A percentile compares a stretch with the other conserved stretches of the same genome.
These are phyloP conservation scores for Bellardia bayeri DNA, from an alignment of 2,888 invertebrate genomes.

Conservation along the genomic window DNA sequence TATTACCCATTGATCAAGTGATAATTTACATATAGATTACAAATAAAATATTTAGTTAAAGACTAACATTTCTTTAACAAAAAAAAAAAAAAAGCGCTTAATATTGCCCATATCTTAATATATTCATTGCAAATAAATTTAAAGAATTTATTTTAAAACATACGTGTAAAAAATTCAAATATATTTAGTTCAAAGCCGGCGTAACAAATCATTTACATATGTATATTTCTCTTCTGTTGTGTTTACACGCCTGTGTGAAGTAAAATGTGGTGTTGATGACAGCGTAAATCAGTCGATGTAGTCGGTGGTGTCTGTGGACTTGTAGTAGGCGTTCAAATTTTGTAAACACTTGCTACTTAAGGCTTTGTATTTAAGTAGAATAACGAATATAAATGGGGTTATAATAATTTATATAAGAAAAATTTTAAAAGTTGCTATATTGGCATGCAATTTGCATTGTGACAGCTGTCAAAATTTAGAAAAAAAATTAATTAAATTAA, in stretches of 20 bases:
- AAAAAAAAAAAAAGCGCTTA: not conserved
- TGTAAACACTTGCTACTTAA: not conserved
- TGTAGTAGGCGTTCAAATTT: not conserved
- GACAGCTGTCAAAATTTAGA: not conserved
- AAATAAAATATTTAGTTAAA: not conserved
- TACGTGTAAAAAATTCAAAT: constrained; percentile 12
- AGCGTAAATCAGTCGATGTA: not conserved
- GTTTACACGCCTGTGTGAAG: not conserved
- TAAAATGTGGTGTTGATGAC: not conserved
- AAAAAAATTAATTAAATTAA: too few relatives aligned
- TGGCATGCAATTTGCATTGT: not conserved
- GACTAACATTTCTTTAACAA: too few relatives aligned
- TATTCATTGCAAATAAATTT: too few relatives aligned
- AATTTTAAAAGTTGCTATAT: not conserved
- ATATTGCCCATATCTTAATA: not conserved
- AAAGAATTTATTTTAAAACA: not conserved
- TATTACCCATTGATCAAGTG: too few relatives aligned
- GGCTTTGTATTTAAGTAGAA: too few relatives aligned
- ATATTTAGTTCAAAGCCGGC: not conserved
- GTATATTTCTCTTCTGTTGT: not conserved
- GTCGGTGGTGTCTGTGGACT: not conserved
- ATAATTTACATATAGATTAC: too few relatives aligned
- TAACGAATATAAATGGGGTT: too few relatives aligned
- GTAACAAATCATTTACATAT: too few relatives aligned
- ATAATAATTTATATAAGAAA: not conserved